Percentiles rank a stretch among this genome's conserved stretches.
phyloP scores from a whole-genome alignment of 2,797 vertebrate genomes.

The Stomatorhinus walkeri region DNA sequence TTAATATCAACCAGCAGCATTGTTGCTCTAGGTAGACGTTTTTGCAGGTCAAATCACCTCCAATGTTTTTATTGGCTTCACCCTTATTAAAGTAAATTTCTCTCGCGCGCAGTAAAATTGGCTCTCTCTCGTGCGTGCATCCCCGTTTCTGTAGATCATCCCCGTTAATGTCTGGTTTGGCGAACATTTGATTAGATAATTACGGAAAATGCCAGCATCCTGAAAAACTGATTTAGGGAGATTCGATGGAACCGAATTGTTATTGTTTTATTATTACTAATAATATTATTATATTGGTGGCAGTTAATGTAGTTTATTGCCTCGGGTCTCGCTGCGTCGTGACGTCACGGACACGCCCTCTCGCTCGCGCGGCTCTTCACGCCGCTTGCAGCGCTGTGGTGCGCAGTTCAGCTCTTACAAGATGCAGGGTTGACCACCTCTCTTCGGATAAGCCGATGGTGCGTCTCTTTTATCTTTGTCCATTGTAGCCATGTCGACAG shows the following conservation, averaged over 20 bases:
- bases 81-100: not conserved
- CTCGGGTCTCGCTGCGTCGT: not conserved
- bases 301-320: not conserved
- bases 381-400: not conserved
- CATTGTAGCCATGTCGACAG: slow-evolving; percentile 29
- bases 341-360: not conserved
- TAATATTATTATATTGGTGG: not conserved
- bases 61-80: not conserved
- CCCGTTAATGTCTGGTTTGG: not conserved
- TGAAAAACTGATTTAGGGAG: not conserved
- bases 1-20: not conserved
- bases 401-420: not conserved
- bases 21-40: not conserved
- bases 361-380: not conserved
- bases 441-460: not conserved
- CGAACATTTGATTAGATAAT: not conserved
- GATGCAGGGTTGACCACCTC: not conserved
- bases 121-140: not conserved
- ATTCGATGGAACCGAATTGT: not conserved
- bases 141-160: not conserved
- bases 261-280: not conserved
- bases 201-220: not conserved
- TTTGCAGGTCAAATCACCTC: not conserved
- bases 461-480: slow-evolving; percentile 37
- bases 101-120: not conserved